Evolutionary conservation across 2,797 vertebrate genomes (phyloP).

Genomic region (Falco cherrug): DNA sequence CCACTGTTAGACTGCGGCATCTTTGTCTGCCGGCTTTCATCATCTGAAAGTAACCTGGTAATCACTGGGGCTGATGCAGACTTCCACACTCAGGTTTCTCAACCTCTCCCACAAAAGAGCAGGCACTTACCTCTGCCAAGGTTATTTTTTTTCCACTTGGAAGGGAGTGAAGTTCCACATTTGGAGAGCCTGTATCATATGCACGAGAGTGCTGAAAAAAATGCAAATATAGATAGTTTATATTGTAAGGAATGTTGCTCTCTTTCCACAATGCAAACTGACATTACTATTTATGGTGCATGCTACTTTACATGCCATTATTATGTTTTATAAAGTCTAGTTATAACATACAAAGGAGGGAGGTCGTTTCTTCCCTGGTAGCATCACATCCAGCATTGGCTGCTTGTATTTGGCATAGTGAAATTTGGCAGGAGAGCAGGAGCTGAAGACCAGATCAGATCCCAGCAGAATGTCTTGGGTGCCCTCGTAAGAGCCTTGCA

Average conservation of each 20-base stretch:
- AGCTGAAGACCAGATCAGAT: not conserved
- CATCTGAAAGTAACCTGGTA: not conserved
- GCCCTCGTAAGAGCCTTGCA: slow-evolving; percentile 81
- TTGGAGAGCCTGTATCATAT: not conserved
- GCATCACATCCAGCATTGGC: slow-evolving; percentile 14
- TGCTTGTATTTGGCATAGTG: slow-evolving; percentile 80
- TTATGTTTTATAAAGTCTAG: not conserved
- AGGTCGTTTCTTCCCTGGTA: slow-evolving; percentile 36
- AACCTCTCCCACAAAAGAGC: not conserved
- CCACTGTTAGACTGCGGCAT: not conserved
- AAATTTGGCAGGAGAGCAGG: slow-evolving; percentile 65
- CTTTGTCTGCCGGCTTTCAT: not conserved
- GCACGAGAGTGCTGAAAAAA: not conserved
- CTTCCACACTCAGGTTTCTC: not conserved
- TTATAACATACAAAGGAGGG: slow-evolving; percentile 42
- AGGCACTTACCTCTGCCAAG: slow-evolving; percentile 71
- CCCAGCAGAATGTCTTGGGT: slow-evolving; percentile 51
- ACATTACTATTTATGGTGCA: not conserved
- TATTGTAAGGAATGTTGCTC: not conserved
- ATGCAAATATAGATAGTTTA: not conserved
- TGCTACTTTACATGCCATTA: not conserved
- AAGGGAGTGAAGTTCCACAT: slow-evolving; percentile 59
- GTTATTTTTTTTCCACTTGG: slow-evolving; percentile 27
- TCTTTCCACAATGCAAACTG: not conserved
- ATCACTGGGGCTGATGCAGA: not conserved